phyloP scores from a whole-genome alignment of 53 echinoderm and acorn worm genomes.

The Patiria pectinifera region DNA sequence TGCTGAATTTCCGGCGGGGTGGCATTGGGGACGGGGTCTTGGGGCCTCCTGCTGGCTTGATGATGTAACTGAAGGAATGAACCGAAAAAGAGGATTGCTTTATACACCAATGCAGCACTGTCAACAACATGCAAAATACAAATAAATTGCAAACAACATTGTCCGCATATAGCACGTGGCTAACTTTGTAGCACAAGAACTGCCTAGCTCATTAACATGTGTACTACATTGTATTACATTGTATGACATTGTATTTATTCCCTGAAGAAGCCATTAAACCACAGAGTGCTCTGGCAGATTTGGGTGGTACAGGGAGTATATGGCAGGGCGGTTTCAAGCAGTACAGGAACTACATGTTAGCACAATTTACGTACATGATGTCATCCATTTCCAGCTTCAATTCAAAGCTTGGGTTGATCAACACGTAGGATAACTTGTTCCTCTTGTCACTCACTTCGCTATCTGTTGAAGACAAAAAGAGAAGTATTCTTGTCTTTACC shows the following conservation, averaged over 20 bases:
- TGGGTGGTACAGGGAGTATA: too few species aligned
- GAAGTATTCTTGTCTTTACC: neutral
- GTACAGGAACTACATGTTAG: too few species aligned
- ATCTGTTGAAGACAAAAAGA: slow-evolving; percentile 62
- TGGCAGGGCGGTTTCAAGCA: too few species aligned
- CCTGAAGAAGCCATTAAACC: too few species aligned
- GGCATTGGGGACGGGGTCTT: slow-evolving; percentile 99
- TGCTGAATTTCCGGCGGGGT: slow-evolving; percentile 96
- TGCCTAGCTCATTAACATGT: too few species aligned
- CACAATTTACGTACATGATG: slow-evolving; percentile 80
- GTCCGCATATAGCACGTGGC: neutral
- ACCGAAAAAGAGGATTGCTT: neutral
- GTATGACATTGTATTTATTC: too few species aligned
- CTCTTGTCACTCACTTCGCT: slow-evolving; percentile 92
- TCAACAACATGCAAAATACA: too few species aligned
- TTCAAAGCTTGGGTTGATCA: slow-evolving; percentile 95
- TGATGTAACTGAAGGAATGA: slow-evolving; percentile 78
- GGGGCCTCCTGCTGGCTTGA: slow-evolving; percentile 96
- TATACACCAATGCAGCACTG: neutral
- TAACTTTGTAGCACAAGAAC: neutral
- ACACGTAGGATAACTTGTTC: slow-evolving; percentile 90
- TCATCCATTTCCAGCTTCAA: slow-evolving; percentile 94
- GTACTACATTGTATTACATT: too few species aligned
- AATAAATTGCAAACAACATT: too few species aligned
- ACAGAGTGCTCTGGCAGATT: too few species aligned